Evolutionary conservation across 2,113 vertebrate species (phyloP), one percentile per base, ranked within the genome.

Genomic region (Chroicocephalus ridibundus): DNA sequence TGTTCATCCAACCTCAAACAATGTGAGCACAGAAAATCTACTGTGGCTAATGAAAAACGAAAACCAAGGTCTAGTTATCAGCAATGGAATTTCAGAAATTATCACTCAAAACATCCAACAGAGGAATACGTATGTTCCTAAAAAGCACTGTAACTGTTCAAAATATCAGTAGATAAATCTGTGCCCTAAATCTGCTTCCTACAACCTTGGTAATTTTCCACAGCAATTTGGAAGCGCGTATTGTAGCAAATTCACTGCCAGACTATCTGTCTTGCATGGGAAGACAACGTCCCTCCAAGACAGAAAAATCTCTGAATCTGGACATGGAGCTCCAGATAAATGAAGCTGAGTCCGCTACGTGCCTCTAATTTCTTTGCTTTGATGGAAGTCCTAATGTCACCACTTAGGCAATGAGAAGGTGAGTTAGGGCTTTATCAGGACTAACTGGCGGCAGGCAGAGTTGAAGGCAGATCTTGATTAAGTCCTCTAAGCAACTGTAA

Each of bases 351-450:
- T 82, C 69, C 87, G 80, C 93, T 93, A 82, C 36, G 74, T 90
- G 88, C 82, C 72, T 92, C 72, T 91, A 84, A 94, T 94, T 96
- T 91, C 94, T 80, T 75, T 72, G 91, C 81, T 81, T 87, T 87
- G 91, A 96, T 94, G 83, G 64, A 96, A 92, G 81, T 21, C 90
- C 55, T 92, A 89, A 94, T 93, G 93, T 96, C 88, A 89, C 57
- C 74, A 89, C 88, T 94, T 84, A 95, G 77, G 66, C 77, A 92
- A 79, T 0, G 16, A 84, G 90, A 68, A 93, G 80, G 86, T 2
- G 3, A 87, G 77, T 82, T 61, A 91, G 80, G 72, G 83, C 77
- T 93, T 95, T 81, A 91, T 92, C 69, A 89, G 83, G 52, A 58
- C 82, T 90, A 90, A 88, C 54, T 77, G 86, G 57, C 15, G 2